These are phyloP conservation scores for Amiota communis DNA, from an alignment of 2,888 invertebrate species.

Conservation along the genomic window DNA sequence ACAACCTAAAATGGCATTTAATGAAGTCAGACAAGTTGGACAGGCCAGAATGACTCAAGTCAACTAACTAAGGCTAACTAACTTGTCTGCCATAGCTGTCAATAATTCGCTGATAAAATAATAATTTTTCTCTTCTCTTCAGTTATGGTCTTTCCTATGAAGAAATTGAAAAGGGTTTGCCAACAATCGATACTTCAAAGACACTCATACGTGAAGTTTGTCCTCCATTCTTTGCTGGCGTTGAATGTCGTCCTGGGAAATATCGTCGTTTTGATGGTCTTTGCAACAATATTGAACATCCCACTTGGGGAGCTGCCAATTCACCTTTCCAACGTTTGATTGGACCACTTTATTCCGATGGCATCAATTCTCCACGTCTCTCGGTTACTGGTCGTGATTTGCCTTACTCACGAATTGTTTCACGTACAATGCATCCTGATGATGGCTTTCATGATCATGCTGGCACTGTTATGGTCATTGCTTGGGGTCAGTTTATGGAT, in stretches of 20 bases:
- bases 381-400: conserved; percentile 84
- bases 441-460: conserved; percentile 95
- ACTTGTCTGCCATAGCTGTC: conserved; percentile 5
- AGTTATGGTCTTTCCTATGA: conserved; percentile 89
- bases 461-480: conserved; percentile 90
- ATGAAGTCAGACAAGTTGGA: too few relatives aligned
- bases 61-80: neutral
- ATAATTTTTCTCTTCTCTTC: conserved; percentile 33
- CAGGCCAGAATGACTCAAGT: neutral
- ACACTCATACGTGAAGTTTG: conserved; percentile 90
- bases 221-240: conserved; percentile 89
- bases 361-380: conserved; percentile 87
- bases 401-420: conserved; percentile 88
- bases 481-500: conserved; percentile 97
- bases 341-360: conserved; percentile 88
- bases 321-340: conserved; percentile 86
- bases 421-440: conserved; percentile 92
- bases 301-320: conserved; percentile 90
- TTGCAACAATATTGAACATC: conserved; percentile 90
- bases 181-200: conserved; percentile 89
- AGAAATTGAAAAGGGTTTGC: conserved; percentile 90
- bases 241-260: conserved; percentile 90
- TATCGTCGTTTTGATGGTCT: conserved; percentile 90
- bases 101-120: neutral
- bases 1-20: neutral